Conservation (phyloP, 2,888 invertebrate genomes). For the Leptopilina drosophilae region DNA sequence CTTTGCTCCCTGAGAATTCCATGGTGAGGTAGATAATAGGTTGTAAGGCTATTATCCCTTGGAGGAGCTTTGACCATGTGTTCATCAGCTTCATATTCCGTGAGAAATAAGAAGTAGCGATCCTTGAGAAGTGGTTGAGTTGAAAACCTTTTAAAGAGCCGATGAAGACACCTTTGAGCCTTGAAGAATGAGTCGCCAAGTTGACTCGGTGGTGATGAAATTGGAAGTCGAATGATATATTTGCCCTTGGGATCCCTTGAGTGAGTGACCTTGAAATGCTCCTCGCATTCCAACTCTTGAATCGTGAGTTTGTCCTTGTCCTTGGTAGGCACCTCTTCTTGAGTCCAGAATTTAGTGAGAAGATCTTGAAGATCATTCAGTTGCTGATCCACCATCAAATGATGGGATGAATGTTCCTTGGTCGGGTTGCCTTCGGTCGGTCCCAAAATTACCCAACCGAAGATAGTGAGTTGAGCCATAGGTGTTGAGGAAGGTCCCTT, state of each 20-base stretch:
- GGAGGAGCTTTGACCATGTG: neutral
- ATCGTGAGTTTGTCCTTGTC: neutral
- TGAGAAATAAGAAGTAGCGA: neutral
- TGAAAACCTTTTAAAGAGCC: neutral
- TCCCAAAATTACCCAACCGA: neutral
- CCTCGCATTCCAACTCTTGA: constrained; percentile 1
- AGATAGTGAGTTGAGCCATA: neutral
- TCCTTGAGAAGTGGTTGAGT: neutral
- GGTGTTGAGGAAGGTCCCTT: neutral
- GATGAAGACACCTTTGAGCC: constrained; percentile 1
- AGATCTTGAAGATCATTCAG: neutral
- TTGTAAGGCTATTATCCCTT: neutral
- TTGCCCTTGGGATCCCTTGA: too few species aligned
- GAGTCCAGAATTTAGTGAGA: neutral
- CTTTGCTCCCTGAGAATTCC: neutral
- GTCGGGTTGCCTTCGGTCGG: neutral
- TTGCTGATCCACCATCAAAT: neutral
- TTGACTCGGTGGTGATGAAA: neutral
- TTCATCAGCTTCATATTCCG: neutral
- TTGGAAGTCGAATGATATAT: neutral
- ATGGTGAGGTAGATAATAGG: neutral
- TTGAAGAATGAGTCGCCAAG: neutral
- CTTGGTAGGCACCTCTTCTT: neutral
- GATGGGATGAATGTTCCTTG: neutral
- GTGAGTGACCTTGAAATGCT: neutral